phyloP scores from a whole-genome alignment of 2,888 invertebrate species.

The Nomada flava region DNA sequence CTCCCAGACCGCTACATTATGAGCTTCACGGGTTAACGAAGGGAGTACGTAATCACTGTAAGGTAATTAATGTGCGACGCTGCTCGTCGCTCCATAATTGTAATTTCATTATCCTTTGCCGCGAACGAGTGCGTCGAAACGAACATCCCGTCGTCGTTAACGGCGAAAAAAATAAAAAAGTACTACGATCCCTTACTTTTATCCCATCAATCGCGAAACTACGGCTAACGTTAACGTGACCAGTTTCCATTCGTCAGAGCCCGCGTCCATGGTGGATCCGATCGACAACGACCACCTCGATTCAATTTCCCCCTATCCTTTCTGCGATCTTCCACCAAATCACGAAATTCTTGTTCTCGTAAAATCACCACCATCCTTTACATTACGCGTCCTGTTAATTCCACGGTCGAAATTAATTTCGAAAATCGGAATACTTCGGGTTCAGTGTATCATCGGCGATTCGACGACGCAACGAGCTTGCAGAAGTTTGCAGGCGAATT shows the following conservation, averaged over 20 bases:
- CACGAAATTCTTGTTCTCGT: not conserved
- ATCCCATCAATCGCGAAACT: slow-evolving; percentile 22
- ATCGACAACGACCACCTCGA: slow-evolving; percentile 37
- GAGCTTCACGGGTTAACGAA: not conserved
- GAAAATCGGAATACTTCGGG: not conserved
- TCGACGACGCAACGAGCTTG: not conserved
- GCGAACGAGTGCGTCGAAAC: not conserved
- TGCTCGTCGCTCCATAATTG: not conserved
- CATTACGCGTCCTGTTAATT: slow-evolving; percentile 9
- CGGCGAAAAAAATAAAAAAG: not conserved
- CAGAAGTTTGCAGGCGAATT: not conserved
- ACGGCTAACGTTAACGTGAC: no score
- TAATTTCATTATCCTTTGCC: slow-evolving; percentile 12
- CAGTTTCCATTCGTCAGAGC: slow-evolving; percentile 33
- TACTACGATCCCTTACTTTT: not conserved
- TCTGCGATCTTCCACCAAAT: slow-evolving; percentile 14
- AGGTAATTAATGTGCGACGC: slow-evolving; percentile 9
- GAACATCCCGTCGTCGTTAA: not conserved
- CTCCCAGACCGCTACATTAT: not conserved
- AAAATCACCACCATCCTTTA: slow-evolving; percentile 4
- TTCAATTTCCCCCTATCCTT: slow-evolving; percentile 41
- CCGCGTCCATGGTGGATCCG: not conserved
- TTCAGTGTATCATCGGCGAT: not conserved
- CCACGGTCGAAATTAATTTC: not conserved
- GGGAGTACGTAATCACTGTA: not conserved